Conservation (phyloP, 2,797 vertebrate species). For the Smutsia gigantea region DNA sequence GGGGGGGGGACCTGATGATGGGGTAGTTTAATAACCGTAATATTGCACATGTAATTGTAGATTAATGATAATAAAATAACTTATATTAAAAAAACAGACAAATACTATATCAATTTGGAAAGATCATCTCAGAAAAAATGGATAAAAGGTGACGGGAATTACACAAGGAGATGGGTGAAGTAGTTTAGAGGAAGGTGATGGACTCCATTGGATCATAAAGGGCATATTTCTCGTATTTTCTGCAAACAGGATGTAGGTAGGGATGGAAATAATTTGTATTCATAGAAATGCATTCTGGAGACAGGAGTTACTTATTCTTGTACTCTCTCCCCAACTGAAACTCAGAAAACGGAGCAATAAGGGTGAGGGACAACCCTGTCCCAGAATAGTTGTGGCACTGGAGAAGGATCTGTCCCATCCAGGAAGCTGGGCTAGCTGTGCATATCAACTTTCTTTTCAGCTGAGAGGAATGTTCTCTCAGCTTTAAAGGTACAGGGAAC, state of each 20-base stretch:
- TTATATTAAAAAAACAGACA: no score
- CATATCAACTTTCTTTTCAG: neutral
- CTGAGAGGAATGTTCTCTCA: neutral
- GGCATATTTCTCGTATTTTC: neutral
- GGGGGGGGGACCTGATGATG: no score
- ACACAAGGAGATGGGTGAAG: neutral
- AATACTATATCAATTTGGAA: neutral
- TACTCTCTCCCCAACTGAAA: neutral
- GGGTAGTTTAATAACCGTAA: no score
- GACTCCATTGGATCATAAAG: neutral
- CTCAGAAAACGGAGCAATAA: neutral
- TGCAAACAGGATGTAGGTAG: neutral
- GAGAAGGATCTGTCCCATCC: neutral
- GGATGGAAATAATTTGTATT: neutral
- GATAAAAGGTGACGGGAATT: neutral
- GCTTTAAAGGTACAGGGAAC: neutral
- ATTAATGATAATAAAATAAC: no score
- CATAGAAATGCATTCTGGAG: neutral
- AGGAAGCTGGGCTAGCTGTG: neutral
- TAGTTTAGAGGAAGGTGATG: neutral
- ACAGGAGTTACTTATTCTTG: neutral
- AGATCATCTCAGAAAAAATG: slow-evolving; percentile 28
- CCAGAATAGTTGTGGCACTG: neutral
- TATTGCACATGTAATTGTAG: no score
- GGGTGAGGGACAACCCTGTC: neutral